These are phyloP conservation scores for Epizoanthus scotinus DNA, from an alignment of 92 coral and sea anemone species.

Conservation along the genomic window DNA sequence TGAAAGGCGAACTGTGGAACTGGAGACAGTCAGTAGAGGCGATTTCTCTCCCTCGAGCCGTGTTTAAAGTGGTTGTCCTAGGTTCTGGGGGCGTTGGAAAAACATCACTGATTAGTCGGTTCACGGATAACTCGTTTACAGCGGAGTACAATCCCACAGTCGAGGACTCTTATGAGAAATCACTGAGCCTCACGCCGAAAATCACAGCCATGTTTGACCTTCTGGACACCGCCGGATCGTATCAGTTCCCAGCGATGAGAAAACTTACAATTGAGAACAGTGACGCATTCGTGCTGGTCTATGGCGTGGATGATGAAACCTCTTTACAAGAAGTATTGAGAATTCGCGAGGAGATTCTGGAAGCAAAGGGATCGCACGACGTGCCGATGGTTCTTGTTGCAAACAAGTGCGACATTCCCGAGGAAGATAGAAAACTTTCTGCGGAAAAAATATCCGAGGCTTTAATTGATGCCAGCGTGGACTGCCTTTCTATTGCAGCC, in stretches of 20 bases:
- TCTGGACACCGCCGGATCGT: constrained; percentile 93
- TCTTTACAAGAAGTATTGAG: constrained; percentile 80
- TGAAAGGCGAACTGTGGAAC: constrained; percentile 30
- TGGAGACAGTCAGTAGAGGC: constrained; percentile 68
- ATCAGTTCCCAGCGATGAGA: constrained; percentile 97
- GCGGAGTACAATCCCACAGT: constrained; percentile 82
- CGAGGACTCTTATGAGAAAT: constrained; percentile 85
- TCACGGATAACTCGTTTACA: constrained; percentile 68
- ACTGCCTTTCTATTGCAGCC: constrained; percentile 69
- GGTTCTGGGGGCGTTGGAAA: constrained; percentile 98
- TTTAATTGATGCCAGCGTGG: constrained; percentile 54
- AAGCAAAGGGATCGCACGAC: constrained; percentile 74
- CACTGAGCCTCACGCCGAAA: constrained; percentile 73
- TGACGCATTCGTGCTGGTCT: constrained; percentile 87
- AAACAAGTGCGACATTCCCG: constrained; percentile 86
- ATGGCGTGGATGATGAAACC: constrained; percentile 68
- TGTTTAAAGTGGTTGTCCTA: constrained; percentile 84
- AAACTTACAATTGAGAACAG: constrained; percentile 86
- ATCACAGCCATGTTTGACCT: constrained; percentile 86
- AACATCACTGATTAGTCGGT: constrained; percentile 81
- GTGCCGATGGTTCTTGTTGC: constrained; percentile 91
- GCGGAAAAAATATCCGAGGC: constrained; percentile 52
- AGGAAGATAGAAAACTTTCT: constrained; percentile 52
- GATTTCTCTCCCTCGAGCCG: constrained; percentile 70
- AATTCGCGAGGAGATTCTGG: constrained; percentile 75